phyloP scores from a whole-genome alignment of 2,888 invertebrate species.

The Leptinotarsa peninsularis region DNA sequence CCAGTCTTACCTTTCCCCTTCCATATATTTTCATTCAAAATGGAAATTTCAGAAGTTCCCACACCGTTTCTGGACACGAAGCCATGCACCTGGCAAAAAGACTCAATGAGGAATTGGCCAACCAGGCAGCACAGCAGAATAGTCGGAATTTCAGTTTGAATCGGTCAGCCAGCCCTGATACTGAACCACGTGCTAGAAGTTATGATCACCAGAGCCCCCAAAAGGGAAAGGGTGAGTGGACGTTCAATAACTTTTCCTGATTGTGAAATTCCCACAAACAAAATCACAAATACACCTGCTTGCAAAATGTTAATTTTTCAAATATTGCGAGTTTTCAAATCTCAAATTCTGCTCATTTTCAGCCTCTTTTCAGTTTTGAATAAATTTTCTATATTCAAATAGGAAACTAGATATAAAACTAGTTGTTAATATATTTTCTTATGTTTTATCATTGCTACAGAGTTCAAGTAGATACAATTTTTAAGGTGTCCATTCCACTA shows the following conservation, averaged over 20 bases:
- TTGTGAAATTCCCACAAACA: constrained; percentile 38
- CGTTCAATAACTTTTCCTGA: constrained; percentile 32
- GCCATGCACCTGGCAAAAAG: constrained; percentile 81
- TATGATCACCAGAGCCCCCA: constrained; percentile 73
- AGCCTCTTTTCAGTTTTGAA: no score
- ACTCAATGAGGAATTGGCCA: constrained; percentile 74
- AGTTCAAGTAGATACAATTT: constrained; percentile 1
- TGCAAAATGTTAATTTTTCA: constrained; percentile 7
- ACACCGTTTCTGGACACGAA: constrained; percentile 85
- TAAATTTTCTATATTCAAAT: no score
- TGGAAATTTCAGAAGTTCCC: constrained; percentile 69
- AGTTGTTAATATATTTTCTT: no score
- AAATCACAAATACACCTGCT: constrained; percentile 40
- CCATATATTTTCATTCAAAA: not conserved
- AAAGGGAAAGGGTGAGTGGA: constrained; percentile 66
- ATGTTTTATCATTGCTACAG: not conserved
- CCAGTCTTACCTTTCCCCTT: not conserved
- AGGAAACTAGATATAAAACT: no score
- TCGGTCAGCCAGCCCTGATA: constrained; percentile 68
- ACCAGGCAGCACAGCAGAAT: constrained; percentile 58
- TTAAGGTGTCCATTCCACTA: constrained; percentile 12
- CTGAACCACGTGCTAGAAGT: constrained; percentile 75
- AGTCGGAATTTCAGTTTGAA: constrained; percentile 56
- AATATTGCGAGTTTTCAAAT: not conserved
- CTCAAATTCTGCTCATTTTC: not conserved